Conservation (phyloP, 2,888 invertebrate genomes). For the Thymelicus sylvestris region DNA sequence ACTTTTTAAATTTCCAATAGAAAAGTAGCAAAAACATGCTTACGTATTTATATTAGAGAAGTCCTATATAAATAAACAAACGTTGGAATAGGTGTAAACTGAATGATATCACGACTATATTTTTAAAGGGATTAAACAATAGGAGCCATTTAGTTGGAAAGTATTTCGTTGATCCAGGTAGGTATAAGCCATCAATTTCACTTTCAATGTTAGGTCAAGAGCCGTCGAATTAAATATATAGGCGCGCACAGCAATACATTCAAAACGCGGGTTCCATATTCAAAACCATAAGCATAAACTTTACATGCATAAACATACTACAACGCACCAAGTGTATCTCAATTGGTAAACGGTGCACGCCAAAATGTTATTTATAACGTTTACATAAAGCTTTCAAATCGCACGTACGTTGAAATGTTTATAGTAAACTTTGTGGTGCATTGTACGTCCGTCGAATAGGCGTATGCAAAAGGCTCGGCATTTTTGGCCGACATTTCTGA, state of each 20-base stretch:
- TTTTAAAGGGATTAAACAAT: no score
- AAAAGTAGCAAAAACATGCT: background rate
- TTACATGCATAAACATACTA: constrained; percentile 37
- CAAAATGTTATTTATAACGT: constrained; percentile 36
- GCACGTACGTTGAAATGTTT: constrained; percentile 31
- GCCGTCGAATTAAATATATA: constrained; percentile 30
- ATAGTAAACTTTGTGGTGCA: constrained; percentile 38
- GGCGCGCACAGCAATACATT: constrained; percentile 20
- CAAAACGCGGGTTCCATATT: constrained; percentile 37
- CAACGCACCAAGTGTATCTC: constrained; percentile 31
- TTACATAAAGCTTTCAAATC: constrained; percentile 35
- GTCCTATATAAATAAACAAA: no score
- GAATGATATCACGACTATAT: no score
- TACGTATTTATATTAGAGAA: no score
- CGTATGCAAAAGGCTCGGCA: constrained; percentile 50
- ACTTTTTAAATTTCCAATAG: constrained; percentile 45
- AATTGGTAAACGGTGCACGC: constrained; percentile 23
- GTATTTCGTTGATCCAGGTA: no score
- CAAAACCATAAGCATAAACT: constrained; percentile 38
- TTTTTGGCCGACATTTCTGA: constrained; percentile 60
- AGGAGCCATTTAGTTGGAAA: no score
- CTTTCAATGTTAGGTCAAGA: constrained; percentile 15
- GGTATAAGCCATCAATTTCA: constrained; percentile 19
- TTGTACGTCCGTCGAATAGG: constrained; percentile 39
- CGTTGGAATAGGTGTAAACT: no score